Percentiles rank a stretch among this genome's conserved stretches.
Conservation (phyloP, 2,113 vertebrate genomes). For the Oreochromis spilurus region DNA sequence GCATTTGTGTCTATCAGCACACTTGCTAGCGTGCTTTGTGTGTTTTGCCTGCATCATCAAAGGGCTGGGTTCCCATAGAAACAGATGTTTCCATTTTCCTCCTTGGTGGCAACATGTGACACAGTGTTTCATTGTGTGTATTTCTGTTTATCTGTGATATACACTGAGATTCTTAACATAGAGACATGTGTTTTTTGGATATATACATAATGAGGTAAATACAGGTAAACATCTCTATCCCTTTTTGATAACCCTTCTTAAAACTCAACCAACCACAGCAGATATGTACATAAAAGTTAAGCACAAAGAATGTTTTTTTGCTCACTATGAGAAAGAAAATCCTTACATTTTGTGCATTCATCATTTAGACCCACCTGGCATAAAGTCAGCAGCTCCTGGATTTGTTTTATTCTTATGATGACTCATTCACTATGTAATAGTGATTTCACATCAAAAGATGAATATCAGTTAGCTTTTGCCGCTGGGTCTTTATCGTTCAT, state of each 20-base stretch:
- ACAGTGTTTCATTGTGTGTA: constrained; percentile 1
- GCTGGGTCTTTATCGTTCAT: neutral
- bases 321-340: neutral
- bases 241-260: constrained; percentile 1
- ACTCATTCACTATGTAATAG: constrained; percentile 3
- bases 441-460: constrained; percentile 2
- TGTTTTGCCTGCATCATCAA: constrained; percentile 43
- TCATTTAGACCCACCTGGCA: neutral
- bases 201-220: neutral
- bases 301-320: neutral
- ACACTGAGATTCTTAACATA: neutral
- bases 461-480: constrained; percentile 8
- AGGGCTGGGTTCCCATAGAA: constrained; percentile 51
- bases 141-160: neutral
- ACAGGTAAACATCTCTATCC: neutral
- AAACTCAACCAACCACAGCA: neutral
- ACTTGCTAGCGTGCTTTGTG: neutral
- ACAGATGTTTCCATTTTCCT: constrained; percentile 46
- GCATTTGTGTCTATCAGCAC: neutral
- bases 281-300: neutral
- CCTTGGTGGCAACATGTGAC: constrained; percentile 25
- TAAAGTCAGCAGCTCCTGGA: neutral
- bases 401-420: constrained; percentile 4
- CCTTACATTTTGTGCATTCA: neutral
- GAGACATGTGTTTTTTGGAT: neutral